Base-by-base conservation (phyloP, 1,140 invertebrate species). In the Drosophila leontia region DNA sequence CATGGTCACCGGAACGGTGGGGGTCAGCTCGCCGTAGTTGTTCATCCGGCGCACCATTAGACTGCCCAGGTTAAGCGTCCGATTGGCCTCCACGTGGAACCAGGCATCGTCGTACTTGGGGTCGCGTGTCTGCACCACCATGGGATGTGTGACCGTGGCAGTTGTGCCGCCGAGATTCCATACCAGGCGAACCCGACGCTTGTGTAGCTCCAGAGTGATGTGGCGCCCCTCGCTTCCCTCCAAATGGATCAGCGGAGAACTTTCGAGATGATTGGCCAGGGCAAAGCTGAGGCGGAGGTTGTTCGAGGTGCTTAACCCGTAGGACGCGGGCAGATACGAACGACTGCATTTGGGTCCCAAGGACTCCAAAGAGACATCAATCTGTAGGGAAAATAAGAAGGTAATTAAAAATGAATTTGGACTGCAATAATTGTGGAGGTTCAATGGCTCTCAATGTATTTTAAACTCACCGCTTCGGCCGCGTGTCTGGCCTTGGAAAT, bases 131-230 rank as follows among this genome's bases (percentile, higher is more conserved):
- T 95, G 81, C 70, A 94, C 80, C 80, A 94, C 65, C 94, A 94
- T 83, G 2, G 95, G 95, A 93, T 97, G 96, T 3, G 94, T 95
- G 0, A 96, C 92, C 15, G 93, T 92, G 4, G 94, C 94, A 1
- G 94, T 94, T 3, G 95, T 96, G 23, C 95, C 96, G 11, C 97
- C 97, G 3, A 96, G 94, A 91, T 97, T 96, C 97, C 97, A 98
- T 1, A 95, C 82, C 56, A 97, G 96, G 65, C 95, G 94, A 13
- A 97, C 95, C 59, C 95, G 95, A 32, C 96, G 94, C 70, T 97
- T 94, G 1, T 96, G 93, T 93, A 98, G 95, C 92, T 98, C 97
- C 29, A 98, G 85, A 1, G 96, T 95, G 23, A 98, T 94, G 74
- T 96, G 98, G 75, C 98, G 97, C 0, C 94, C 93, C 19, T 94